Percentiles rank a stretch among this genome's conserved stretches.
Conservation (phyloP, 2,888 invertebrate genomes). For the Holacanthella duospinosa region DNA sequence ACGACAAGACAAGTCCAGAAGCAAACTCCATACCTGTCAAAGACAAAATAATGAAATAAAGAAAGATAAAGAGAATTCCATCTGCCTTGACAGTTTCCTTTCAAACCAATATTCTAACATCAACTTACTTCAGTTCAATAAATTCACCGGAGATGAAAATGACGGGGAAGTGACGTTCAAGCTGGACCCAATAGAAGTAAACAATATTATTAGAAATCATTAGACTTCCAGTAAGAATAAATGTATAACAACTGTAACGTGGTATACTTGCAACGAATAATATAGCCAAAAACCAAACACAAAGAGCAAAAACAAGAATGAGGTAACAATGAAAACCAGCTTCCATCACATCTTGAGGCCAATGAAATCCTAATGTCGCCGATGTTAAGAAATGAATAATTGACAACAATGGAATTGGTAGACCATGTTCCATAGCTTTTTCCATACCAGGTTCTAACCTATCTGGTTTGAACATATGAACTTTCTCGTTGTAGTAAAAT, state of each 20-base stretch:
- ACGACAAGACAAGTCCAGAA: constrained; percentile 30
- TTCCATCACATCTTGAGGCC: constrained; percentile 34
- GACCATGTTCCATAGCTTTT: constrained; percentile 26
- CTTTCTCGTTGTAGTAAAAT: constrained; percentile 18
- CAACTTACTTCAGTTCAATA: constrained; percentile 27
- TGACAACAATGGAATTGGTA: constrained; percentile 33
- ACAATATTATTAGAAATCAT: constrained; percentile 26
- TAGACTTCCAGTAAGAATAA: constrained; percentile 28
- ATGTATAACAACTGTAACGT: constrained; percentile 32
- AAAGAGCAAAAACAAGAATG: constrained; percentile 26
- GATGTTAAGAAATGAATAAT: constrained; percentile 31
- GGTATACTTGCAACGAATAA: constrained; percentile 33
- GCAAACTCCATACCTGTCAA: constrained; percentile 31
- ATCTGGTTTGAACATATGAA: constrained; percentile 29
- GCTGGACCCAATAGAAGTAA: constrained; percentile 34
- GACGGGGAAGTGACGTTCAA: constrained; percentile 24
- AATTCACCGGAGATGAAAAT: constrained; percentile 33
- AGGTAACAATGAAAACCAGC: constrained; percentile 34
- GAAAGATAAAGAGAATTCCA: neutral
- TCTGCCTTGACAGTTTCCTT: neutral
- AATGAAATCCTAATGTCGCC: constrained; percentile 28
- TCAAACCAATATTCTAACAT: too few species aligned
- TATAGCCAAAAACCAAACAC: constrained; percentile 25
- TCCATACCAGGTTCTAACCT: constrained; percentile 23
- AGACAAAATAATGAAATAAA: neutral